phyloP scores from a whole-genome alignment of 2,888 invertebrate species.

The Parnassius glacialis region DNA sequence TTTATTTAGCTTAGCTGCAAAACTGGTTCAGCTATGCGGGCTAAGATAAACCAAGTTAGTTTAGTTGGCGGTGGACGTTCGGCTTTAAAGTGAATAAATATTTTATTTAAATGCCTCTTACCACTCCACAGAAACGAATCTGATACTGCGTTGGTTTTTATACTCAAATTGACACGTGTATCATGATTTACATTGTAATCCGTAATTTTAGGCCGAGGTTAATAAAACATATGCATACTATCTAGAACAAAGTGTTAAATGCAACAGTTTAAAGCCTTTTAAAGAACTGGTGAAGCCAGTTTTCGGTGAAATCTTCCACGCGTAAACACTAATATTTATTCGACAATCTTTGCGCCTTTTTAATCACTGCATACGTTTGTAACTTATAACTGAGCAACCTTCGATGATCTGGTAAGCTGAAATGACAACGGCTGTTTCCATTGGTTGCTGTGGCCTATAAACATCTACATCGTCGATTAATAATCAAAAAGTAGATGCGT shows the following conservation, averaged over 20 bases:
- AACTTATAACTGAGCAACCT: too few species aligned
- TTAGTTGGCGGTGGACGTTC: too few species aligned
- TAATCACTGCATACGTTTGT: neutral
- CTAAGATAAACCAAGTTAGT: too few species aligned
- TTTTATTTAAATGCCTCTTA: neutral
- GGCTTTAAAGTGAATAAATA: neutral
- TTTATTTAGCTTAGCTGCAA: too few species aligned
- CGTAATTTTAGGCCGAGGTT: constrained; percentile 2
- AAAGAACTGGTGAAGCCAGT: constrained; percentile 16
- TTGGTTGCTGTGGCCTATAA: too few species aligned
- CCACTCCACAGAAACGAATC: neutral
- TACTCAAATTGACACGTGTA: neutral
- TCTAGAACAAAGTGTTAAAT: constrained; percentile 10
- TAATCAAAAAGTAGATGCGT: too few species aligned
- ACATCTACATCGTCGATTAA: too few species aligned
- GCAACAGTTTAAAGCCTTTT: constrained; percentile 10
- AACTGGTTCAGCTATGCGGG: too few species aligned
- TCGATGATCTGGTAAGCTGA: too few species aligned
- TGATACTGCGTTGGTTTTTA: neutral
- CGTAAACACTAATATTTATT: constrained; percentile 10
- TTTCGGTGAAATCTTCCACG: constrained; percentile 16
- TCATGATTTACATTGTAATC: neutral
- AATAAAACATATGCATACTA: constrained; percentile 3
- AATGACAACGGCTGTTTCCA: too few species aligned
- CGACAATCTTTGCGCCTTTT: neutral